Evolutionary conservation across 2,113 vertebrate species (phyloP).

Genomic region (Amphilophus citrinellus): DNA sequence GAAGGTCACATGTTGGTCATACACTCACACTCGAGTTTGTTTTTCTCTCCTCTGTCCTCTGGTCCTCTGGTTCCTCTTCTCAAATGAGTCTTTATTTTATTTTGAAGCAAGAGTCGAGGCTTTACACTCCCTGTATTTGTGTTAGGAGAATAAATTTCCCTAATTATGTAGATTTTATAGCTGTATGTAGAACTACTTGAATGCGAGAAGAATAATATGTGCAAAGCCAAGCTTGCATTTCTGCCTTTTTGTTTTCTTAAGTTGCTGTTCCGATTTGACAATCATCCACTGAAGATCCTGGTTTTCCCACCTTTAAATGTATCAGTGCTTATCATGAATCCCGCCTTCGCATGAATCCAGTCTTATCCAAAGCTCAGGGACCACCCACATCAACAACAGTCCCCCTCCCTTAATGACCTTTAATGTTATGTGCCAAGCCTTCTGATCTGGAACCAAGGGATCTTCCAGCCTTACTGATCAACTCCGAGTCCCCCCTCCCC

Average conservation of each 20-base stretch:
- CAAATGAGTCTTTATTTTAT: conserved; percentile 33
- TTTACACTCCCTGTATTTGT: no score
- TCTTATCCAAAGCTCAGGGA: conserved; percentile 39
- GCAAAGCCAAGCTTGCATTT: not conserved
- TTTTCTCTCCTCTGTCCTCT: conserved; percentile 16
- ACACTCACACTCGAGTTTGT: conserved; percentile 38
- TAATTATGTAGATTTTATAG: not conserved
- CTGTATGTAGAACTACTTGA: no score
- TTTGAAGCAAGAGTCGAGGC: not conserved
- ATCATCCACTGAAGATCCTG: not conserved
- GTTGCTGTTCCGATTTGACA: not conserved
- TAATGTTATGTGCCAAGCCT: conserved; percentile 59
- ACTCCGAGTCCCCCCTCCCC: conserved; percentile 12
- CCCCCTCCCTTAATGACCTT: conserved; percentile 47
- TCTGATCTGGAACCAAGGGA: conserved; percentile 53
- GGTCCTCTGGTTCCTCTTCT: not conserved
- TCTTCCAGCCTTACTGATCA: conserved; percentile 57
- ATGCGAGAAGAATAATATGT: not conserved
- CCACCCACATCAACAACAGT: conserved; percentile 52
- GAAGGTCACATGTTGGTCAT: conserved; percentile 80
- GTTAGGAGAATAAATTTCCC: not conserved
- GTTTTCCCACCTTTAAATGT: conserved; percentile 1
- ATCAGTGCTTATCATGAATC: not conserved
- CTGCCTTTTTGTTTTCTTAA: not conserved
- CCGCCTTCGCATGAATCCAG: conserved; percentile 20